Evolutionary conservation across 2,113 vertebrate species (phyloP).

Genomic region (Upupa epops): DNA sequence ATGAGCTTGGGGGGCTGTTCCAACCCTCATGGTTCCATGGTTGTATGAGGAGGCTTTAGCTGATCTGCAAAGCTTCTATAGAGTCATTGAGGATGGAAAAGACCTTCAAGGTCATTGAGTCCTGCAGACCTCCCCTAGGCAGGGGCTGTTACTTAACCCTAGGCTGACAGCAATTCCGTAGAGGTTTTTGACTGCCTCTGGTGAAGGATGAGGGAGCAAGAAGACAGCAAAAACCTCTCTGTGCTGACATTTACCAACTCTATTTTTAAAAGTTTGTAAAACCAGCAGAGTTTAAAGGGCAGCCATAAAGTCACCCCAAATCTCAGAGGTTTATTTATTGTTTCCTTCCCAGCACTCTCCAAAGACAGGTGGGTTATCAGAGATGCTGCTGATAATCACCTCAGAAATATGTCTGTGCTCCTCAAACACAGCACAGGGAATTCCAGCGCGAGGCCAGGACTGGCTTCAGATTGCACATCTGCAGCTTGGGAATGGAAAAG

Average conservation of each 20-base stretch:
- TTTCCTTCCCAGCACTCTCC: constrained; percentile 48
- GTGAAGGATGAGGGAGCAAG: neutral
- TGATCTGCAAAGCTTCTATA: neutral
- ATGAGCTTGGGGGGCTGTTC: no score
- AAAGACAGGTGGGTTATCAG: constrained; percentile 57
- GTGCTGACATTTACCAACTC: neutral
- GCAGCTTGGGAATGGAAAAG: neutral
- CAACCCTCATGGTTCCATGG: no score
- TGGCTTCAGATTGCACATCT: neutral
- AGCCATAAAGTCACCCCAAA: constrained; percentile 65
- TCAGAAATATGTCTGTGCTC: constrained; percentile 38
- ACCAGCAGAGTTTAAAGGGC: constrained; percentile 50
- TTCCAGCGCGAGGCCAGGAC: neutral
- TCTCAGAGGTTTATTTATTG: constrained; percentile 69
- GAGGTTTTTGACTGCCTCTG: neutral
- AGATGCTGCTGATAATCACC: constrained; percentile 67
- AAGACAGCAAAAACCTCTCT: neutral
- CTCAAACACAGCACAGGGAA: constrained; percentile 15
- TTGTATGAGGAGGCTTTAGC: neutral
- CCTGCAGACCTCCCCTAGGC: neutral
- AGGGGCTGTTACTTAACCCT: neutral
- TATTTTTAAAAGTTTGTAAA: constrained; percentile 64
- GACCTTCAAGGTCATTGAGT: no score
- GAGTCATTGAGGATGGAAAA: no score
- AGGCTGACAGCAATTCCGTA: neutral